These are phyloP conservation scores for Lateolabrax maculatus DNA, from an alignment of 2,797 vertebrate genomes.

Conservation along the genomic window DNA sequence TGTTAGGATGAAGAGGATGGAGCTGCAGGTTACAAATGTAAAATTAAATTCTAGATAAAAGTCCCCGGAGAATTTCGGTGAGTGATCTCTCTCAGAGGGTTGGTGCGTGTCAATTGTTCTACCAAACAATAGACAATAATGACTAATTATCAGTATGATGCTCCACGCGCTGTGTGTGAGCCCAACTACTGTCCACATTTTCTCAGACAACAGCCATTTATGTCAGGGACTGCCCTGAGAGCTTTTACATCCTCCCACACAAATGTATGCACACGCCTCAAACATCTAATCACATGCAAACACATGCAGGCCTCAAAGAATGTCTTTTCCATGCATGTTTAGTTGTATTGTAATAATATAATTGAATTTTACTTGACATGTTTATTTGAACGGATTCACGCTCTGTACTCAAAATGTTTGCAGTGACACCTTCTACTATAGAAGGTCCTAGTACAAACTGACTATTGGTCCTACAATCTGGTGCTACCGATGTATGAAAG, in stretches of 20 bases:
- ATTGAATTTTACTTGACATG: not conserved
- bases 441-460: not conserved
- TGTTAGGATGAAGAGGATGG: conserved; percentile 8
- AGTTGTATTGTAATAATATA: no score
- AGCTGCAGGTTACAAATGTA: conserved; percentile 9
- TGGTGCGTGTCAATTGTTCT: no score
- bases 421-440: not conserved
- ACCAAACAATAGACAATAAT: no score
- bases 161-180: not conserved
- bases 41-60: conserved; percentile 15
- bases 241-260: not conserved
- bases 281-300: not conserved
- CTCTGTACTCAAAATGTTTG: not conserved
- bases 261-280: not conserved
- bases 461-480: not conserved
- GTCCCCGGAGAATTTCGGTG: not conserved
- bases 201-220: not conserved
- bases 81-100: not conserved
- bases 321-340: not conserved
- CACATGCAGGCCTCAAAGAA: not conserved
- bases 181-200: not conserved
- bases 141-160: not conserved
- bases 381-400: not conserved
- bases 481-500: not conserved
- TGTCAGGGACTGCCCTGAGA: not conserved